phyloP scores from a whole-genome alignment of 2,113 vertebrate species.

The Anhinga rufa region DNA sequence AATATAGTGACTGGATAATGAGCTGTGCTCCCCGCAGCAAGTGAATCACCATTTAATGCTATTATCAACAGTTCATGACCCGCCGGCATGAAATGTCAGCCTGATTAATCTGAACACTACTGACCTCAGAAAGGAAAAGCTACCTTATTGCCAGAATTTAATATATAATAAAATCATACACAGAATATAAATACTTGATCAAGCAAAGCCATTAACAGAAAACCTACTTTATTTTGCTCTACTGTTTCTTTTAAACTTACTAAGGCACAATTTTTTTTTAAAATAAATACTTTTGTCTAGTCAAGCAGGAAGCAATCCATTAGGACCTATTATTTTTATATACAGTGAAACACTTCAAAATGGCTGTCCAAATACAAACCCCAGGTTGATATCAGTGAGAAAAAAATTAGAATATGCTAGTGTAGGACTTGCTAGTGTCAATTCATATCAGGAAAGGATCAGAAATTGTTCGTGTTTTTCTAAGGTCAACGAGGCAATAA shows the following conservation, averaged over 20 bases:
- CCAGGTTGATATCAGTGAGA: constrained; percentile 20
- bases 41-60: constrained; percentile 79
- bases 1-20: constrained; percentile 75
- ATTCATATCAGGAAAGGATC: constrained; percentile 3
- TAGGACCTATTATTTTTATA: constrained; percentile 38
- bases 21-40: constrained; percentile 75
- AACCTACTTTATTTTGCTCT: not conserved
- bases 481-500: constrained; percentile 30
- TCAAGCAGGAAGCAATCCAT: constrained; percentile 31
- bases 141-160: constrained; percentile 57
- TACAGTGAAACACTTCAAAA: constrained; percentile 36
- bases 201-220: constrained; percentile 24
- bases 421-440: not conserved
- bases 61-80: constrained; percentile 84
- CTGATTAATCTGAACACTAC: constrained; percentile 78
- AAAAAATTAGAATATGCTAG: not conserved
- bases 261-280: not conserved
- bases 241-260: not conserved
- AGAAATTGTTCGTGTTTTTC: constrained; percentile 8
- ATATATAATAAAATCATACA: constrained; percentile 51
- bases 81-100: constrained; percentile 79
- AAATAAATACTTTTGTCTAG: not conserved
- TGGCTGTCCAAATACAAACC: constrained; percentile 38
- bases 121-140: constrained; percentile 71
- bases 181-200: constrained; percentile 31